A percentile compares a stretch with the other conserved stretches of the same genome.
Evolutionary conservation across 2,797 vertebrate species (phyloP).

Genomic region (Adelosebastes latens): DNA sequence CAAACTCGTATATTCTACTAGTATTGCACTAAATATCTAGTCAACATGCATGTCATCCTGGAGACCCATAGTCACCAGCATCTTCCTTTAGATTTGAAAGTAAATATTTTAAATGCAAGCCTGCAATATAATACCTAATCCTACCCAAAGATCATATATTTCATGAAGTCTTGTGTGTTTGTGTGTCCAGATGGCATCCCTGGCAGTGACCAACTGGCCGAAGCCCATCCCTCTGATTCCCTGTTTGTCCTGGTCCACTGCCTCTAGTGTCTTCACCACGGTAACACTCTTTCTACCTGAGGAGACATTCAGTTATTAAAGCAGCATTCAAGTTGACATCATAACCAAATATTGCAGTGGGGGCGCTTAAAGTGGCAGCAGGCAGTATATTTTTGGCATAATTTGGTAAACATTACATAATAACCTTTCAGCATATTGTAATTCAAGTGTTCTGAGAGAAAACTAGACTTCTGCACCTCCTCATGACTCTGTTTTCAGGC

Average conservation of each 20-base stretch:
- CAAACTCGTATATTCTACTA: neutral
- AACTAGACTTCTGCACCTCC: too few relatives aligned
- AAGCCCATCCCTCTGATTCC: constrained; percentile 96
- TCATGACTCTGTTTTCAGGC: too few relatives aligned
- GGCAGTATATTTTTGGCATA: too few relatives aligned
- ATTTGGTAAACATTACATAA: too few relatives aligned
- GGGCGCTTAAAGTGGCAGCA: too few relatives aligned
- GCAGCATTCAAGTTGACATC: neutral
- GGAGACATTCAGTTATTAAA: neutral
- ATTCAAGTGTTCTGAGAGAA: too few relatives aligned
- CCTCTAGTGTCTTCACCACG: constrained; percentile 97
- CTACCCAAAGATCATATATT: neutral
- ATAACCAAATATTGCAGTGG: too few relatives aligned
- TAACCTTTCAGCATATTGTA: too few relatives aligned
- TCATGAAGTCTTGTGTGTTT: constrained; percentile 12
- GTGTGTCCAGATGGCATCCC: constrained; percentile 92
- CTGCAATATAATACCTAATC: neutral
- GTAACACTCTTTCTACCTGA: constrained; percentile 75
- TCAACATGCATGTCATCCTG: neutral
- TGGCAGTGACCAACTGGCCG: constrained; percentile 97
- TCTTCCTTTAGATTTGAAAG: neutral
- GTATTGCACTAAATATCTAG: neutral
- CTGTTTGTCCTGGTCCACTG: constrained; percentile 98
- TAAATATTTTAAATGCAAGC: neutral
- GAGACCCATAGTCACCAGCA: neutral